These are phyloP conservation scores for Lordiphosa mommai DNA, from an alignment of 1,140 invertebrate species.

Conservation along the genomic window DNA sequence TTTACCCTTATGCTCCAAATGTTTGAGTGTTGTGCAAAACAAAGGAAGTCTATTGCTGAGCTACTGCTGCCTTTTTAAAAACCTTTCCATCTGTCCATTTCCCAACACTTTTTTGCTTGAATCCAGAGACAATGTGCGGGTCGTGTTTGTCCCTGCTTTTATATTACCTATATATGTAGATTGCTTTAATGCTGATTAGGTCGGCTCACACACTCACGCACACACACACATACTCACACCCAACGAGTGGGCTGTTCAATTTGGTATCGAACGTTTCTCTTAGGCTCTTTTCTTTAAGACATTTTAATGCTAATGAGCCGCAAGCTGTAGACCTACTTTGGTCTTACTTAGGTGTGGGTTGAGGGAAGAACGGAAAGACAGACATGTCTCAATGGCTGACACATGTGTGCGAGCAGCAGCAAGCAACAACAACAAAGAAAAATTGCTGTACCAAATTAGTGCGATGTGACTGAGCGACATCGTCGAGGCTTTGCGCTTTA, in stretches of 20 bases:
- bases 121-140: slow-evolving; percentile 42
- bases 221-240: slow-evolving; percentile 2
- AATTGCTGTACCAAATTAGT: slow-evolving; percentile 75
- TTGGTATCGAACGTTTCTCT: slow-evolving; percentile 51
- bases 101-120: neutral
- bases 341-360: slow-evolving; percentile 54
- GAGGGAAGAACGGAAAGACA: slow-evolving; percentile 26
- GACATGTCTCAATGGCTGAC: slow-evolving; percentile 69
- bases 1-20: no score
- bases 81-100: no score
- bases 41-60: no score
- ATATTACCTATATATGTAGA: slow-evolving; percentile 69
- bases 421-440: slow-evolving; percentile 34
- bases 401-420: slow-evolving; percentile 41
- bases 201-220: slow-evolving; percentile 30
- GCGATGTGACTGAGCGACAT: slow-evolving; percentile 67
- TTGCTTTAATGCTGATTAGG: slow-evolving; percentile 74
- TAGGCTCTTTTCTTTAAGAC: slow-evolving; percentile 66
- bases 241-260: slow-evolving; percentile 64
- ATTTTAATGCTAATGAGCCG: slow-evolving; percentile 77
- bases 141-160: slow-evolving; percentile 38
- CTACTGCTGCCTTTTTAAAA: no score
- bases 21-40: no score
- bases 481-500: slow-evolving; percentile 61
- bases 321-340: slow-evolving; percentile 70